A percentile compares a stretch with the other conserved stretches of the same genome.
These are phyloP conservation scores for Galerucella nymphaeae DNA, from an alignment of 2,888 invertebrate genomes.

Conservation along the genomic window DNA sequence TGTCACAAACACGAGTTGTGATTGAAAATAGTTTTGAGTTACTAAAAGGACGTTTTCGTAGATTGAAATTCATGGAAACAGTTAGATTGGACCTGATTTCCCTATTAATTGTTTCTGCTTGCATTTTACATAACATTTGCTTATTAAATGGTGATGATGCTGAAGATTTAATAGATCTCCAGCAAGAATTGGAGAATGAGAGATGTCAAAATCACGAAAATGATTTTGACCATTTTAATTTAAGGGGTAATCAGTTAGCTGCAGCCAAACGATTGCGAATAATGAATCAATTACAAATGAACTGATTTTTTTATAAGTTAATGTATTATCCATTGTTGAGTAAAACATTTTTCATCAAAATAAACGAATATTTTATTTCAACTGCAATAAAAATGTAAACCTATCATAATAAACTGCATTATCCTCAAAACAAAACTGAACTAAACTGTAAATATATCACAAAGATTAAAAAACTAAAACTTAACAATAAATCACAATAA, in stretches of 20 bases:
- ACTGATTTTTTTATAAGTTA: neutral
- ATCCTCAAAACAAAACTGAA: too few relatives aligned
- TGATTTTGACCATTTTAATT: neutral
- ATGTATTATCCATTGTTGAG: neutral
- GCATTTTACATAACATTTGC: conserved; percentile 11
- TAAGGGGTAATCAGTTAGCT: conserved; percentile 14
- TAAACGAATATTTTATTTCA: neutral
- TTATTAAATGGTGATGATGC: neutral
- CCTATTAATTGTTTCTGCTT: conserved; percentile 13
- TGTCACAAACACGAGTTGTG: conserved; percentile 11
- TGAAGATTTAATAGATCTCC: neutral
- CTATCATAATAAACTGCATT: too few relatives aligned
- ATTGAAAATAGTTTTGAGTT: conserved; percentile 23
- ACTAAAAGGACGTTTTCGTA: conserved; percentile 22
- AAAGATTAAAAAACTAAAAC: too few relatives aligned
- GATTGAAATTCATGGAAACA: conserved; percentile 22
- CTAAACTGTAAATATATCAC: too few relatives aligned
- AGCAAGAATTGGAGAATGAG: conserved; percentile 20
- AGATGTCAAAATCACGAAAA: conserved; percentile 9
- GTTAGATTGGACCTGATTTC: conserved; percentile 17
- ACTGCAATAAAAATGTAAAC: neutral
- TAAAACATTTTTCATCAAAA: neutral
- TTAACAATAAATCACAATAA: neutral
- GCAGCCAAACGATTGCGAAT: conserved; percentile 3
- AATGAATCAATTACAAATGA: neutral